Evolutionary conservation across 2,888 invertebrate genomes (phyloP).

Genomic region (Melanostoma mellinum): DNA sequence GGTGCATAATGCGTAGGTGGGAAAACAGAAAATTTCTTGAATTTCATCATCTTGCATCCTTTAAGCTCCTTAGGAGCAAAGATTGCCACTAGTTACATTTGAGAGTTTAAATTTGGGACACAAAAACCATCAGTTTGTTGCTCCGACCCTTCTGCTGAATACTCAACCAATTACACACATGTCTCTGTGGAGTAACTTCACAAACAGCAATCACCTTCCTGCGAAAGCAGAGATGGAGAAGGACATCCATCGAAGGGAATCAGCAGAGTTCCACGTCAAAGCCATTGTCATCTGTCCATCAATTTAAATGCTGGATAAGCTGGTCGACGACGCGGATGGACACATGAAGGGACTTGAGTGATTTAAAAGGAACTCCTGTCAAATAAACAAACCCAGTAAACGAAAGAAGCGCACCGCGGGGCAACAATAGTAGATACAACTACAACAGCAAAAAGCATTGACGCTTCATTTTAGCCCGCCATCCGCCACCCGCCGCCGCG

Average conservation of each 20-base stretch:
- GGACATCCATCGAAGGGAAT: constrained; percentile 43
- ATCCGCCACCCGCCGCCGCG: neutral
- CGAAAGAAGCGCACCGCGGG: constrained; percentile 56
- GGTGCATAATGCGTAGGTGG: too few relatives aligned
- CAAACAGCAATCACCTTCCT: constrained; percentile 8
- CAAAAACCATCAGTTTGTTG: too few relatives aligned
- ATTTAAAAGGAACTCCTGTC: constrained; percentile 73
- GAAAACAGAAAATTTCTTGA: neutral
- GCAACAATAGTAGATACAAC: constrained; percentile 3
- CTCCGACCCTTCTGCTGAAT: neutral
- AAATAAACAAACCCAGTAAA: constrained; percentile 68
- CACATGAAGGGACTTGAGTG: constrained; percentile 73
- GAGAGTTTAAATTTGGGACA: too few relatives aligned
- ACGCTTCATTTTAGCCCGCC: constrained; percentile 45
- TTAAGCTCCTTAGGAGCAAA: too few relatives aligned
- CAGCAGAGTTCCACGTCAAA: constrained; percentile 63
- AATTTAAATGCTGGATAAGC: constrained; percentile 62
- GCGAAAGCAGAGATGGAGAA: neutral
- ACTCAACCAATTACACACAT: constrained; percentile 28
- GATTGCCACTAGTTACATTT: too few relatives aligned
- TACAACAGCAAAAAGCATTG: constrained; percentile 38
- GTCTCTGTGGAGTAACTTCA: too few relatives aligned
- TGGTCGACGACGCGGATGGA: constrained; percentile 63
- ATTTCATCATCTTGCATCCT: too few relatives aligned
- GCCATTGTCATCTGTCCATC: constrained; percentile 72